phyloP scores from a whole-genome alignment of 2,888 invertebrate genomes.

The Ypsolopha sequella region DNA sequence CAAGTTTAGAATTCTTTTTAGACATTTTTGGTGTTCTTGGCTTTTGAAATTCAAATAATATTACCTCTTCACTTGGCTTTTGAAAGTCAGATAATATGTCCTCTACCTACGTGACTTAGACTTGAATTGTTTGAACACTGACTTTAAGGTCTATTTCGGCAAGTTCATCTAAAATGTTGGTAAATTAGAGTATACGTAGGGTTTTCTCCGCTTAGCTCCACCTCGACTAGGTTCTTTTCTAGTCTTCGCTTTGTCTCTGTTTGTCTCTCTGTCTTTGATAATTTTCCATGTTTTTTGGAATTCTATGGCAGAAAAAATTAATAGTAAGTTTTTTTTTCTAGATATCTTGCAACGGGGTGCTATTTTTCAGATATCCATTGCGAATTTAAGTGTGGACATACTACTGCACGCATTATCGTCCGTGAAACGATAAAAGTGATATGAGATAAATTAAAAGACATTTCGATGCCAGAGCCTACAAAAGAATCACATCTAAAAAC shows the following conservation, averaged over 20 bases:
- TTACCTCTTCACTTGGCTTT: too few species aligned
- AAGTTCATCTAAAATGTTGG: conserved; percentile 6
- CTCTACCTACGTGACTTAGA: conserved; percentile 5
- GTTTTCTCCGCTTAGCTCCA: conserved; percentile 6
- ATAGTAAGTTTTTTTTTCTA: neutral
- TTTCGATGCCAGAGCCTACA: neutral
- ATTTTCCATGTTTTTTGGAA: conserved; percentile 4
- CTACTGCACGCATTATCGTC: neutral
- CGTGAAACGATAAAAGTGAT: neutral
- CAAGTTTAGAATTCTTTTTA: conserved; percentile 2
- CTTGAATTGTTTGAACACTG: neutral
- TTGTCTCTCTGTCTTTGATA: neutral
- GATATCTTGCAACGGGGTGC: neutral
- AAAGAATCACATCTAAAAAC: neutral
- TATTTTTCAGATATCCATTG: neutral
- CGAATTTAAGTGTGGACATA: neutral
- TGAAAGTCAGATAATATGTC: too few species aligned
- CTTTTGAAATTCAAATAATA: conserved; percentile 5
- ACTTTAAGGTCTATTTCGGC: conserved; percentile 7
- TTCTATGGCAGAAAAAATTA: neutral
- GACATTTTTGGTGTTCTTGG: conserved; percentile 3
- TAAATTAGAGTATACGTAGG: conserved; percentile 8
- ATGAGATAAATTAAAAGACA: conserved; percentile 1
- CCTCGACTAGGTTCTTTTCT: conserved; percentile 4
- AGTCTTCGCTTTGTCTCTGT: conserved; percentile 2